Conservation (phyloP, 2,113 vertebrate species). For the Furnarius figulus region DNA sequence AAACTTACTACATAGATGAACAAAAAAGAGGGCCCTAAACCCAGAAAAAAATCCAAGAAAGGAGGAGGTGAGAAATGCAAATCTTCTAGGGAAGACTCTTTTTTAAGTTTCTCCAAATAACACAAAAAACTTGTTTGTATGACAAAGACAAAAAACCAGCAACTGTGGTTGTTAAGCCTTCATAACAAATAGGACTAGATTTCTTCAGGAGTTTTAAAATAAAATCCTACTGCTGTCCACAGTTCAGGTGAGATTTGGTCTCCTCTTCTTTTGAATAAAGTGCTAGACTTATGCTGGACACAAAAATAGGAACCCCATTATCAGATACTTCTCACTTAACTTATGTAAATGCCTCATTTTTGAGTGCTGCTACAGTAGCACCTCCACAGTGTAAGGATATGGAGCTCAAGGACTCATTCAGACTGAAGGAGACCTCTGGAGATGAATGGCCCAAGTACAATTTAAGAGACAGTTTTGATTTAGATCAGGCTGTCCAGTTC, state of each 20-base stretch:
- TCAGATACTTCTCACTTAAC: not conserved
- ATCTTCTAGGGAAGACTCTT: not conserved
- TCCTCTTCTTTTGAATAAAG: not conserved
- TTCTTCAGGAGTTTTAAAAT: not conserved
- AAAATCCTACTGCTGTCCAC: not conserved
- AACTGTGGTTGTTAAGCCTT: not conserved
- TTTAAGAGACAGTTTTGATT: not conserved
- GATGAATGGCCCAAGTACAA: not conserved
- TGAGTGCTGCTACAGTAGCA: not conserved
- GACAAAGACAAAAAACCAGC: not conserved
- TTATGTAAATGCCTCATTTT: not conserved
- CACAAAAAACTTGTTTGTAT: not conserved
- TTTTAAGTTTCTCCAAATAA: not conserved
- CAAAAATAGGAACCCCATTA: not conserved
- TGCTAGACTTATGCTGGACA: not conserved
- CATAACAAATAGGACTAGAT: not conserved
- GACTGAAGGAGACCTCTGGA: not conserved
- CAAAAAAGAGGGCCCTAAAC: not conserved
- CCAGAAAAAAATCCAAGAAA: not conserved
- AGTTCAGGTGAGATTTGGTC: not conserved
- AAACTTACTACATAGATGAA: not conserved
- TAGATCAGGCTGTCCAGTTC: not conserved
- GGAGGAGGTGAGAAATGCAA: not conserved
- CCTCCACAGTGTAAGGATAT: not conserved
- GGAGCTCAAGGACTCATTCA: not conserved